Base-by-base conservation (phyloP, 2,888 invertebrate species). In the Cephus pulcher region DNA sequence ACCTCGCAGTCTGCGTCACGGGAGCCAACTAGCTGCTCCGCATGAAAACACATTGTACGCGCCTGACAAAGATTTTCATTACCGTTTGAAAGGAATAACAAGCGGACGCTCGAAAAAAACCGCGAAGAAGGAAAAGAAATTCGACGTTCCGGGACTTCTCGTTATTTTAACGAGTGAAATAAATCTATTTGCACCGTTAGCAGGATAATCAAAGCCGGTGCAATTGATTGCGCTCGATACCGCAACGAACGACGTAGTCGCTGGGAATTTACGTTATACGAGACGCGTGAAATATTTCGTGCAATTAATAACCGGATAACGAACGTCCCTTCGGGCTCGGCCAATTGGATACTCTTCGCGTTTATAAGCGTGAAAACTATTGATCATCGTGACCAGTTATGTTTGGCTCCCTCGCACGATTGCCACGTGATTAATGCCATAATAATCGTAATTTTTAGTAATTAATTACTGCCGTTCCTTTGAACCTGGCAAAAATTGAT, bases 291-390 rank as follows among this genome's bases (percentile, higher is more conserved):
- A 56, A 56, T 56, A 56, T 56, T 56, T 56, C 23, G 56, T 9
- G 79, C 82, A 85, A 85, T 85, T 85, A 84, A 85, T 85, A 85
- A 85, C 81, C 80, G 80, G 79, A 81, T 82, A 83, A 85, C 82
- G 80, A 85, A 85, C 82, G 82, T 37, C 11, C 69, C 37, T 12
- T 69, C 56, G 40, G 32, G 35, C 34, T n/a, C 37, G 33, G 23
- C 32, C 33, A 23, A 56, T 56, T 56, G 56, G 56, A 56, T 56
- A 56, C 56, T 56, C 40, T 23, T 40, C 23, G 56, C 56, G 56
- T 56, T 56, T 56, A 23, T 23, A 23, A 56, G 56, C 56, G 23
- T 56, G 2, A 23, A 56, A 56, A 56, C 56, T 56, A 23, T 56
- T 9, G 56, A 56, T 23, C 56, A 56, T 9, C 23, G 2, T 56